Percentiles rank a stretch among this genome's conserved stretches.
Conservation (phyloP, 2,797 vertebrate species). For the Mareca penelope region DNA sequence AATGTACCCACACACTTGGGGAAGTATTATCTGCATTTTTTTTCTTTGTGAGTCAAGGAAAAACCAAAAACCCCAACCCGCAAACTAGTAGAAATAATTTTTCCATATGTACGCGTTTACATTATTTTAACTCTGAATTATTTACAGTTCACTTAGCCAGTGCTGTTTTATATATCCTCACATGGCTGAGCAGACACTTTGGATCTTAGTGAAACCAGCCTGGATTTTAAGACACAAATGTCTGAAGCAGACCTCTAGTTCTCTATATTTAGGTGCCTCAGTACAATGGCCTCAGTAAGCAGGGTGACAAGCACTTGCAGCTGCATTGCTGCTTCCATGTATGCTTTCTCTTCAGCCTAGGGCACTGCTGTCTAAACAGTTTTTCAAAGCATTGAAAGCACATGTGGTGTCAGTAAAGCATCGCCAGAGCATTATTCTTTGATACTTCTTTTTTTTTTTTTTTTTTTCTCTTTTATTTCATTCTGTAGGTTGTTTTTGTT, state of each 20-base stretch:
- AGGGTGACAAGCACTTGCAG: not conserved
- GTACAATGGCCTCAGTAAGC: not conserved
- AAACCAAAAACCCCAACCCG: not conserved
- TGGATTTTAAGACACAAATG: not conserved
- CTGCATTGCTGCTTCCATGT: not conserved
- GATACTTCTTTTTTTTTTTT: not conserved
- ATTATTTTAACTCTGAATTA: not conserved
- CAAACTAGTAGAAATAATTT: not conserved
- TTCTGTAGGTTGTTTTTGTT: not conserved
- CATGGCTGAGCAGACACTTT: not conserved
- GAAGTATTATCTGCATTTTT: not conserved
- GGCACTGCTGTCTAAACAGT: not conserved
- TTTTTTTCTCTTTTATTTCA: not conserved
- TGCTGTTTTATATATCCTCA: not conserved
- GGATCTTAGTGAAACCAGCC: not conserved
- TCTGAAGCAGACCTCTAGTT: not conserved
- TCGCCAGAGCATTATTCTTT: not conserved
- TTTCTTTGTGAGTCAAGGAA: not conserved
- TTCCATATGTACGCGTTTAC: accelerated
- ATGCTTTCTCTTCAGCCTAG: not conserved
- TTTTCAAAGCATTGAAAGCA: not conserved
- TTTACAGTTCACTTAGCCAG: not conserved
- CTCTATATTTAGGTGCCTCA: not conserved
- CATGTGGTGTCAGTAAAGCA: not conserved
- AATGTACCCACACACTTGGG: not conserved